A percentile compares a stretch with the other conserved stretches of the same genome.
Conservation (phyloP, 1,140 invertebrate species). For the Teleogryllus occipitalis region DNA sequence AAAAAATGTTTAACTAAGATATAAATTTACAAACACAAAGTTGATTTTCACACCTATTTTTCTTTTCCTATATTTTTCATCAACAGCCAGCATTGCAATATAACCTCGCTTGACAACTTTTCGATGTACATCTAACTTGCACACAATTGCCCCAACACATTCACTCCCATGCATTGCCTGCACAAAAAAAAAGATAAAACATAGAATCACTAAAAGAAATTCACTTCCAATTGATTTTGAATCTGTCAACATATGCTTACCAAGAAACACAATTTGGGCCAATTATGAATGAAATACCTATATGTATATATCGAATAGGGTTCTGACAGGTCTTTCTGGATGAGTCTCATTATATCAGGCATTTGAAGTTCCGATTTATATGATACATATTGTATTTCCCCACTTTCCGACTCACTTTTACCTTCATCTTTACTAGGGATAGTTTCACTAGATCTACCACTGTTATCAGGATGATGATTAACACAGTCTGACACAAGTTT, state of each 20-base stretch:
- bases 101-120: constrained; percentile 90
- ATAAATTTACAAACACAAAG: background rate
- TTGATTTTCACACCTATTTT: constrained; percentile 71
- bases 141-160: constrained; percentile 95
- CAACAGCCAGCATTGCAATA: constrained; percentile 98
- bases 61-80: constrained; percentile 87
- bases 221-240: background rate
- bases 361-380: constrained; percentile 86
- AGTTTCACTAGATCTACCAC: constrained; percentile 13
- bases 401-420: constrained; percentile 10
- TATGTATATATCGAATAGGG: constrained; percentile 99
- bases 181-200: constrained; percentile 26
- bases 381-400: constrained; percentile 55
- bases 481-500: constrained; percentile 19
- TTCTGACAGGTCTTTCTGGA: constrained; percentile 97
- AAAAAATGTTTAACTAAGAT: background rate
- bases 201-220: background rate
- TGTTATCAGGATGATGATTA: constrained; percentile 6
- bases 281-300: constrained; percentile 99
- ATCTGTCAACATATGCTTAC: constrained; percentile 46
- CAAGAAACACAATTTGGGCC: constrained; percentile 97
- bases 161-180: constrained; percentile 72
- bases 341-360: constrained; percentile 95
- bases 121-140: constrained; percentile 92
- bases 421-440: background rate